Conservation (phyloP, 64 coral and sea anemone genomes). For the Actinia tenebrosa region DNA sequence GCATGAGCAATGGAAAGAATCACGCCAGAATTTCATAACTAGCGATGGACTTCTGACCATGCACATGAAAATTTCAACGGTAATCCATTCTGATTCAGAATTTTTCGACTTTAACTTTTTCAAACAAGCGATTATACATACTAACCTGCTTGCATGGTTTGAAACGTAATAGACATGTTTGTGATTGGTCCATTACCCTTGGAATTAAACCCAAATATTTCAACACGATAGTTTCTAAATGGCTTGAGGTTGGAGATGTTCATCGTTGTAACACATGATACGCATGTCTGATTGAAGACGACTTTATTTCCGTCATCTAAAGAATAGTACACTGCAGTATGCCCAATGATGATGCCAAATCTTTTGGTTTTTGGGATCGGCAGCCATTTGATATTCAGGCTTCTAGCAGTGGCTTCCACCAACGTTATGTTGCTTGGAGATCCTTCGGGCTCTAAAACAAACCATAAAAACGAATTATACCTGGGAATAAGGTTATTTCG, state of each 20-base stretch:
- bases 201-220: constrained; percentile 14
- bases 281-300: not conserved
- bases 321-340: not conserved
- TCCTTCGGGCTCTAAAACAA: not conserved
- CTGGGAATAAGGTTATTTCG: no score
- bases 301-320: not conserved
- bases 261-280: not conserved
- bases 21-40: no score
- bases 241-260: not conserved
- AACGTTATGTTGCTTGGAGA: constrained; percentile 15
- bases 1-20: no score
- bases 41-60: no score
- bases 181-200: not conserved
- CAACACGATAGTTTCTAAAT: not conserved
- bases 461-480: not conserved
- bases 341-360: not conserved
- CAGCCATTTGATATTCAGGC: not conserved
- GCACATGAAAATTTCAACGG: no score
- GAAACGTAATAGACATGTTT: not conserved
- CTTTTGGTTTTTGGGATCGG: not conserved
- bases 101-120: no score
- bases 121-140: not conserved
- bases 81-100: no score
- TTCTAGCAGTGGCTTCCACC: not conserved
- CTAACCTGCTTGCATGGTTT: constrained; percentile 2